phyloP scores from a whole-genome alignment of 1,140 invertebrate genomes.

The Lycorma delicatula region DNA sequence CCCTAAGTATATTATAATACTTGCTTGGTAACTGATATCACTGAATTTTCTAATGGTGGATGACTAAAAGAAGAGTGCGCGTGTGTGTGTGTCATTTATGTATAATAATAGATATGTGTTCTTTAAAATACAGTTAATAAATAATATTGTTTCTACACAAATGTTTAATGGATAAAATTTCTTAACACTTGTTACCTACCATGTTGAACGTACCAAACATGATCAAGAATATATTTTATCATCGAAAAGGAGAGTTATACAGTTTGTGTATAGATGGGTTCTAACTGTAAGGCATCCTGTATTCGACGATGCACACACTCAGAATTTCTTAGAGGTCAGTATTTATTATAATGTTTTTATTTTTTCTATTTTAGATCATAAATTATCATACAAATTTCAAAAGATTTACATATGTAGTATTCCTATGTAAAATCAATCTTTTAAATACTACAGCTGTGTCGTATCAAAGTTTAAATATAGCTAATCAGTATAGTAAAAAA shows the following conservation, averaged over 20 bases:
- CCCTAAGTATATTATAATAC: too few relatives aligned
- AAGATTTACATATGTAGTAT: too few relatives aligned
- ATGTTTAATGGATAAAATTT: too few relatives aligned
- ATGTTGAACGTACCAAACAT: constrained; percentile 48
- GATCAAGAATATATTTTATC: constrained; percentile 64
- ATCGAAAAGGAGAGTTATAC: constrained; percentile 65
- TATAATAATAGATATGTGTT: too few relatives aligned
- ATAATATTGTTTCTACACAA: too few relatives aligned
- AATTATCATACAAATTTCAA: constrained; percentile 4
- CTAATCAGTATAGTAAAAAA: neutral
- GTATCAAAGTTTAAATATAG: neutral
- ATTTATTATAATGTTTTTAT: neutral
- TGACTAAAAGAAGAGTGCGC: too few relatives aligned
- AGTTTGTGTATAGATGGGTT: constrained; percentile 72
- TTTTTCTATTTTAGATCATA: constrained; percentile 5
- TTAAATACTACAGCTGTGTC: too few relatives aligned
- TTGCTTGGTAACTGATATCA: too few relatives aligned
- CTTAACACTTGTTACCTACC: constrained; percentile 47
- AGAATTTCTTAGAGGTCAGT: constrained; percentile 58
- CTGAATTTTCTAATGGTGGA: too few relatives aligned
- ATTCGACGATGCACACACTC: constrained; percentile 61
- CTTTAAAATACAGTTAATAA: too few relatives aligned
- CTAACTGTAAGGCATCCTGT: constrained; percentile 61
- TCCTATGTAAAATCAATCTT: too few relatives aligned
- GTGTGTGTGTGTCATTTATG: too few relatives aligned